A percentile compares a stretch with the other conserved stretches of the same genome.
These are phyloP conservation scores for Xenopus petersii DNA, from an alignment of 2,797 vertebrate species.

Conservation along the genomic window DNA sequence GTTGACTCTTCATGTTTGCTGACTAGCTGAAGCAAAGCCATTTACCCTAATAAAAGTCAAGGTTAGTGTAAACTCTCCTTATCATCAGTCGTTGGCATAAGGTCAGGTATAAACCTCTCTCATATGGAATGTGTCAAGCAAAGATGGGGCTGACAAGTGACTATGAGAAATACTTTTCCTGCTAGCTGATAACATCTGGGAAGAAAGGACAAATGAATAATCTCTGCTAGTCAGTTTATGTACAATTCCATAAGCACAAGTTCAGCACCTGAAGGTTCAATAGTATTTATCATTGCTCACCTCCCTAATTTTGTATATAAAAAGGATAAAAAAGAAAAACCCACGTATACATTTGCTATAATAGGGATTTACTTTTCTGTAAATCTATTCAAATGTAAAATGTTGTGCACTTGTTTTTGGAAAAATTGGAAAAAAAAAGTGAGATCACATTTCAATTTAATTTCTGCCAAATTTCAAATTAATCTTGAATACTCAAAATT, in stretches of 20 bases:
- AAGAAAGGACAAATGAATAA: conserved; percentile 67
- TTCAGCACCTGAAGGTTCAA: too few species aligned
- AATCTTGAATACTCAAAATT: too few species aligned
- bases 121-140: conserved; percentile 81
- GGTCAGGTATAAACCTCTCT: conserved; percentile 85
- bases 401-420: too few species aligned
- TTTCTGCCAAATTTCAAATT: too few species aligned
- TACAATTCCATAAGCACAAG: background rate
- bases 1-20: background rate
- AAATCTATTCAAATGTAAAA: too few species aligned
- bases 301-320: too few species aligned
- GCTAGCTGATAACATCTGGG: conserved; percentile 54
- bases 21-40: conserved; percentile 67
- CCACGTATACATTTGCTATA: too few species aligned
- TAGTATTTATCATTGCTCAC: too few species aligned
- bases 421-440: too few species aligned
- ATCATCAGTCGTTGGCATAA: conserved; percentile 88
- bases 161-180: conserved; percentile 68
- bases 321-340: too few species aligned
- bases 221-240: conserved; percentile 54
- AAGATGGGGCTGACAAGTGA: conserved; percentile 75
- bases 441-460: too few species aligned
- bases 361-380: too few species aligned
- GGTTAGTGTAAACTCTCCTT: conserved; percentile 83
- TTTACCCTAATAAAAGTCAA: conserved; percentile 95